Percentiles rank a stretch among this genome's conserved stretches.
Evolutionary conservation across 2,888 invertebrate genomes (phyloP).

Genomic region (Machimus rusticus): DNA sequence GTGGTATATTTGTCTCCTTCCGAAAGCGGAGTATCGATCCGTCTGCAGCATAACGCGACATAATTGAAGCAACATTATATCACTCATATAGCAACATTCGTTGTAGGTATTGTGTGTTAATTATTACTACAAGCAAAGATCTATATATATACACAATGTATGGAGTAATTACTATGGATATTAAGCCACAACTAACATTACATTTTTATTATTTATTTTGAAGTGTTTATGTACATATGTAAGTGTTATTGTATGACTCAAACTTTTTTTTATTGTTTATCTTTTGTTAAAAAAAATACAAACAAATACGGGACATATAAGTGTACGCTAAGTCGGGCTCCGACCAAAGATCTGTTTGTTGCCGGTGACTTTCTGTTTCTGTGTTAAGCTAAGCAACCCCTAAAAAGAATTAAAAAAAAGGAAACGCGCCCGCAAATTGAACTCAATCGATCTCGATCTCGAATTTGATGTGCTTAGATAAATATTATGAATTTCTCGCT

Average conservation of each 20-base stretch:
- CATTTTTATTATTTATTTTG: constrained; percentile 36
- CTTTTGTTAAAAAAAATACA: neutral
- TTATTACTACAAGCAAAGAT: constrained; percentile 39
- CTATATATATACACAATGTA: constrained; percentile 21
- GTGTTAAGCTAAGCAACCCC: neutral
- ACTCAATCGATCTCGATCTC: neutral
- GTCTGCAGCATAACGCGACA: neutral
- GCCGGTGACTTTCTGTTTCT: neutral
- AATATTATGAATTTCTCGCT: neutral
- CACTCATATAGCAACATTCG: constrained; percentile 24
- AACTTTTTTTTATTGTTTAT: constrained; percentile 29
- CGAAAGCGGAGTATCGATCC: neutral
- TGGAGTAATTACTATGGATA: constrained; percentile 18
- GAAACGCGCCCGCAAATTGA: neutral
- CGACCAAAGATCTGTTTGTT: neutral
- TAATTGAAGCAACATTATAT: constrained; percentile 27
- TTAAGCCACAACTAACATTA: constrained; percentile 32
- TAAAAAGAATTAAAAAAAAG: neutral
- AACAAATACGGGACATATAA: neutral
- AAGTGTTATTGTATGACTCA: constrained; percentile 28
- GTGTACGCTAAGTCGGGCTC: constrained; percentile 4
- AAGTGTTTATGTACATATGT: constrained; percentile 30
- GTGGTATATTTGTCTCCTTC: neutral
- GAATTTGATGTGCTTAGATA: neutral
- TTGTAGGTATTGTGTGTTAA: constrained; percentile 39